Conservation (phyloP, 2,888 invertebrate species). For the Brachypterus glaber region DNA sequence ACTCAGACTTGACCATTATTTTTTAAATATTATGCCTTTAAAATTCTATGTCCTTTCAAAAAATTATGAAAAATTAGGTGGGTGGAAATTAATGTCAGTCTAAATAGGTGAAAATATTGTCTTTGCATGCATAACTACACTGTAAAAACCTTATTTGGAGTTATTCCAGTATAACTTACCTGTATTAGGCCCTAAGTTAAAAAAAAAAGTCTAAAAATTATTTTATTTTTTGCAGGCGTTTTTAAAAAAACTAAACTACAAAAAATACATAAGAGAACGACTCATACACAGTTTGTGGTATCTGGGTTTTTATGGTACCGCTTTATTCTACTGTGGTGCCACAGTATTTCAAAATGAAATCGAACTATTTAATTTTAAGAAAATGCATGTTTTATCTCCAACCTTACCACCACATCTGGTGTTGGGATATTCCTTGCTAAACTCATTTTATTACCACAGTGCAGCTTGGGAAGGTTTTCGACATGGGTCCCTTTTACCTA, state of each 20-base stretch:
- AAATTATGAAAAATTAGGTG: too few relatives aligned
- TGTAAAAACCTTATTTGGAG: too few relatives aligned
- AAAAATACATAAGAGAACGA: conserved; percentile 29
- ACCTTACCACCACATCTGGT: conserved; percentile 25
- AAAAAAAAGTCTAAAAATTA: conserved; percentile 4
- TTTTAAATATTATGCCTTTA: too few relatives aligned
- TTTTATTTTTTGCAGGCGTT: conserved; percentile 28
- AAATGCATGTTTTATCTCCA: conserved; percentile 17
- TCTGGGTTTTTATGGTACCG: conserved; percentile 31
- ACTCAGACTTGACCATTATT: too few relatives aligned
- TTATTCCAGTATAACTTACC: too few relatives aligned
- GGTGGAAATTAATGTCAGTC: too few relatives aligned
- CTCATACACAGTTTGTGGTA: conserved; percentile 32
- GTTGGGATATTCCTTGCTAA: conserved; percentile 30
- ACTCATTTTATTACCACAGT: conserved; percentile 32
- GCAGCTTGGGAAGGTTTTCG: conserved; percentile 30
- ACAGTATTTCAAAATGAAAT: conserved; percentile 29
- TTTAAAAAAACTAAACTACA: conserved; percentile 30
- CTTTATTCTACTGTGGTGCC: conserved; percentile 30
- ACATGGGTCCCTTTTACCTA: conserved; percentile 20
- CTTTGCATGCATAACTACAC: too few relatives aligned
- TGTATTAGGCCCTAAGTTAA: too few relatives aligned
- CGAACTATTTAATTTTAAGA: conserved; percentile 25
- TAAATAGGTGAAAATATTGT: too few relatives aligned
- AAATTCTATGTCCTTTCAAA: too few relatives aligned